Percentiles rank a stretch among this genome's conserved stretches.
Evolutionary conservation across 2,888 invertebrate genomes (phyloP).

Genomic region (Phasia obesa): DNA sequence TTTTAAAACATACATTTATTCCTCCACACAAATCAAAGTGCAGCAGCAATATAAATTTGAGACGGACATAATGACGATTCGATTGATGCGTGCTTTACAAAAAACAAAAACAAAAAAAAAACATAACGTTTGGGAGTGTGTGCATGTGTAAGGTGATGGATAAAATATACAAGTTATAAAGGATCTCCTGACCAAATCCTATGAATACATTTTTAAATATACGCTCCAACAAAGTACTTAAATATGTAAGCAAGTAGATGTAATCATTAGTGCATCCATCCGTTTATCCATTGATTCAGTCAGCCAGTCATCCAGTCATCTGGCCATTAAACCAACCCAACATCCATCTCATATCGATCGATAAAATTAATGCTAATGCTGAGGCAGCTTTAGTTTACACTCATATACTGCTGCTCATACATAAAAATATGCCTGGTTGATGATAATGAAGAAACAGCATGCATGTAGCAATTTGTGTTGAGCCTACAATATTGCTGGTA

Average conservation of each 20-base stretch:
- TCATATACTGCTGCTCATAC: neutral
- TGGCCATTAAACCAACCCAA: neutral
- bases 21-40: neutral
- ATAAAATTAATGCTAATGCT: conserved; percentile 56
- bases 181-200: conserved; percentile 20
- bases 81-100: conserved; percentile 24
- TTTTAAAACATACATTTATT: no score
- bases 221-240: neutral
- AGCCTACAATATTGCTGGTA: conserved; percentile 32
- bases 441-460: conserved; percentile 45
- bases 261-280: conserved; percentile 33
- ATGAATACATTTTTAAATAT: neutral
- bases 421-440: neutral
- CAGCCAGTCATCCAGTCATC: no score
- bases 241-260: conserved; percentile 4
- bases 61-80: conserved; percentile 14
- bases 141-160: conserved; percentile 12
- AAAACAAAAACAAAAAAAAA: no score
- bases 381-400: conserved; percentile 26
- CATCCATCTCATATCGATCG: conserved; percentile 37
- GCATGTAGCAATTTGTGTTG: conserved; percentile 17
- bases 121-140: neutral
- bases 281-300: conserved; percentile 9
- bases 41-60: neutral
- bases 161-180: conserved; percentile 28